phyloP scores from a whole-genome alignment of 2,113 vertebrate genomes.

The Zootoca vivipara region DNA sequence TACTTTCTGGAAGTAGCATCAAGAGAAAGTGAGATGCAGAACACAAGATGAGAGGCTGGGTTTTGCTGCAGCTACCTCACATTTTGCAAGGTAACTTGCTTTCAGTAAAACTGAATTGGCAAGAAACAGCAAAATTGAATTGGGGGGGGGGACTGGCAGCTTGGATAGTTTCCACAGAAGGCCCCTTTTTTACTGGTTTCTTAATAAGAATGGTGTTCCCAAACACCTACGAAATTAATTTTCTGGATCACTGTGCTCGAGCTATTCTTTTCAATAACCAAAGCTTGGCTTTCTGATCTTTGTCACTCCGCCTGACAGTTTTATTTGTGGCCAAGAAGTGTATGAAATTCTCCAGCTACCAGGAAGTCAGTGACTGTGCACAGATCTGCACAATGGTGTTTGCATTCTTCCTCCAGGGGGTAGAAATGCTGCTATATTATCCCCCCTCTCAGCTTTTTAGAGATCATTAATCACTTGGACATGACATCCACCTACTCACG shows the following conservation, averaged over 20 bases:
- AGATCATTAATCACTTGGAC: conserved; percentile 88
- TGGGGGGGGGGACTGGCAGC: conserved; percentile 52
- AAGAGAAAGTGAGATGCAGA: not conserved
- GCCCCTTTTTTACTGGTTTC: conserved; percentile 74
- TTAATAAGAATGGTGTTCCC: conserved; percentile 74
- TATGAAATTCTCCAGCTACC: conserved; percentile 86
- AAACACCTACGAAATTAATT: conserved; percentile 83
- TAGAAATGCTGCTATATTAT: conserved; percentile 80
- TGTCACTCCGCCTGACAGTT: conserved; percentile 84
- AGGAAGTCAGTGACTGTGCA: conserved; percentile 80
- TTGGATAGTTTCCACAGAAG: conserved; percentile 69
- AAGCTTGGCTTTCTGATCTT: conserved; percentile 79
- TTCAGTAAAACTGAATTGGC: conserved; percentile 55
- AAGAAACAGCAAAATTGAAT: conserved; percentile 59
- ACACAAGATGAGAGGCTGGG: not conserved
- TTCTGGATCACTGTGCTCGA: conserved; percentile 84
- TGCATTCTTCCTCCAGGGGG: conserved; percentile 84
- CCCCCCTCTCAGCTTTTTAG: conserved; percentile 73
- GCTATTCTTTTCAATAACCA: conserved; percentile 80
- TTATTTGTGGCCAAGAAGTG: conserved; percentile 82
- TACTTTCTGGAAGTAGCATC: not conserved
- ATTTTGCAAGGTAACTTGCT: conserved; percentile 54
- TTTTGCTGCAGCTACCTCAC: conserved; percentile 46
- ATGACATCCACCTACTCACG: conserved; percentile 79
- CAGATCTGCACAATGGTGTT: conserved; percentile 81